Evolutionary conservation across 2,888 invertebrate genomes (phyloP), one percentile per base, ranked within the genome.

Genomic region (Neoaliturus tenellus): DNA sequence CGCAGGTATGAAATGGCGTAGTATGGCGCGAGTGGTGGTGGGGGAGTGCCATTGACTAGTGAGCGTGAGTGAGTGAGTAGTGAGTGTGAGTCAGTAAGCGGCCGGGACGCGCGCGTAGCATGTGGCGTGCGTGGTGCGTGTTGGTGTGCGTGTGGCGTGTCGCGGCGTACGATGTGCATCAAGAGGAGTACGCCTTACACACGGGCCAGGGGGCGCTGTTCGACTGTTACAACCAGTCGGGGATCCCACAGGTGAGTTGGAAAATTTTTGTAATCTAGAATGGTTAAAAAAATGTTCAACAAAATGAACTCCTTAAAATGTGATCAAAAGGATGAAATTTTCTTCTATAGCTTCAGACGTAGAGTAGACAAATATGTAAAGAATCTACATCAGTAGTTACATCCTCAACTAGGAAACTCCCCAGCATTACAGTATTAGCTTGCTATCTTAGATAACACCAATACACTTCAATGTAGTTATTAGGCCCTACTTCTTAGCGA

Each of bases 1-100:
- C 23, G 25, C 23, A 55, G 62, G 62, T 23, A 75, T 75, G 75
- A 75, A 75, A 48, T 44, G 48, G 20, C 75, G 48, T 75, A 75
- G 48, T 75, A 75, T 3, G 0, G 28, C 28, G 25, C 14, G 23
- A 3, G 8, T 44, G 14, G 41, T 28, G 25, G 75, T 44, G 4
- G 75, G 75, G 48, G 75, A 17, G 69, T 28, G 39, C 71, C 75
- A 75, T 75, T 75, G 28, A 75, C 4, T 31, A 39, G 31, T 67
- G 67, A 5, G 20, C 14, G 48, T 6, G 58, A 4, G 58, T 28
- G 6, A 12, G 58, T 67, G n/a, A n/a, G 67, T 67, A 67, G 67
- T 73, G 25, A 28, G 75, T 41, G 28, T 44, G 39, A 69, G 69
- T 69, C 35, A 69, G 69, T 69, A 20, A n/a, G 69, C 69, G 39